These are phyloP conservation scores for Sebastes nivosus DNA, from an alignment of 2,797 vertebrate genomes.

Conservation along the genomic window DNA sequence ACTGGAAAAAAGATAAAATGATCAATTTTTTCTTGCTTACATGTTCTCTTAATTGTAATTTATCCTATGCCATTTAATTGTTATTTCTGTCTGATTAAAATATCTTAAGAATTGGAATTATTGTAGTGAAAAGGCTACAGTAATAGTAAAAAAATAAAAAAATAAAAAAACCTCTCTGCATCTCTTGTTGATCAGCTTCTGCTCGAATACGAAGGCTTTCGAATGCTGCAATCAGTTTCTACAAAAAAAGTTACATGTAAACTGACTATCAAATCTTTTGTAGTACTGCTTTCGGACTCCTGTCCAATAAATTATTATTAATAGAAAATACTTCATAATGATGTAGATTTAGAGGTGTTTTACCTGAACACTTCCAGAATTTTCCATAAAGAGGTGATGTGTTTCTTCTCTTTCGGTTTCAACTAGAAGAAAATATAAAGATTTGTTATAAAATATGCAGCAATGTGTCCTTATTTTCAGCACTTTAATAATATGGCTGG, in stretches of 20 bases:
- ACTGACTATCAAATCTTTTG: neutral
- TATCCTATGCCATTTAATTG: neutral
- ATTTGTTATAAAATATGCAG: neutral
- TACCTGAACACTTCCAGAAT: conserved; percentile 87
- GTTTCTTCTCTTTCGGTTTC: conserved; percentile 93
- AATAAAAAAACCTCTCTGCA: conserved; percentile 83
- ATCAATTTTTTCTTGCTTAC: neutral
- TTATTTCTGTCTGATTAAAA: neutral
- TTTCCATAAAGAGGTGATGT: conserved; percentile 85
- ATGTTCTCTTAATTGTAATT: neutral
- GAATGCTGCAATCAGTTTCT: conserved; percentile 89
- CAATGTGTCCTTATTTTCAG: neutral
- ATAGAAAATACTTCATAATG: neutral
- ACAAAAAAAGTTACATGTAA: conserved; percentile 20
- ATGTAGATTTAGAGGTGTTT: neutral
- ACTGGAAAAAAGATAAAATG: conserved; percentile 73
- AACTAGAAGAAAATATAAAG: conserved; percentile 83
- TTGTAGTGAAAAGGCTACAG: neutral
- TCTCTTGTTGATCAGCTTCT: conserved; percentile 86
- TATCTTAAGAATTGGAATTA: neutral
- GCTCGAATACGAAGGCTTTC: conserved; percentile 87
- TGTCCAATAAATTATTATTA: neutral
- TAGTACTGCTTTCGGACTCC: neutral
- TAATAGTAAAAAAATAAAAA: conserved; percentile 55
- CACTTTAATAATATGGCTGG: neutral